Percentiles rank a stretch among this genome's conserved stretches.
phyloP scores from a whole-genome alignment of 2,797 vertebrate genomes.

The Rhinophrynus dorsalis region DNA sequence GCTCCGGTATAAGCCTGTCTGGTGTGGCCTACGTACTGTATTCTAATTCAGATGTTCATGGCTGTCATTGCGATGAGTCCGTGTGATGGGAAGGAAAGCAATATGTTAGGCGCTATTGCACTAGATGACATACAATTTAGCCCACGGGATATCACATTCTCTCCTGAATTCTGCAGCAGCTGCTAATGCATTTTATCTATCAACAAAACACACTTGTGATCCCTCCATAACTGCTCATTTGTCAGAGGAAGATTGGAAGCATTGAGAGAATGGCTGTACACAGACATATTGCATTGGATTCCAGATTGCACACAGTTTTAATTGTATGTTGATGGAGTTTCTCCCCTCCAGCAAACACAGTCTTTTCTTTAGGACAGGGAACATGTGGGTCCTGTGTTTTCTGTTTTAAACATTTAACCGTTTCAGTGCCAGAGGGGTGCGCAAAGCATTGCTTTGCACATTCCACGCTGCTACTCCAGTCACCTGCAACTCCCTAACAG shows the following conservation, averaged over 20 bases:
- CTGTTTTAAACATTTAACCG: too few relatives aligned
- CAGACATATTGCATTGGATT: slow-evolving; percentile 4
- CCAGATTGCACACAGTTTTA: slow-evolving; percentile 22
- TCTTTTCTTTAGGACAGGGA: background rate
- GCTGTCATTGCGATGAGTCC: background rate
- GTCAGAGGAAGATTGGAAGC: slow-evolving; percentile 14
- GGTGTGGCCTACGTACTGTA: background rate
- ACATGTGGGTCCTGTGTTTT: background rate
- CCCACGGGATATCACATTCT: slow-evolving; percentile 6
- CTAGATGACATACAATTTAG: background rate
- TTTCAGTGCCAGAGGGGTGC: too few relatives aligned
- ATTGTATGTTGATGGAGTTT: slow-evolving; percentile 28
- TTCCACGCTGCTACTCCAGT: too few relatives aligned
- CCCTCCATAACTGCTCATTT: slow-evolving; percentile 13
- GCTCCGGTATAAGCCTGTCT: background rate
- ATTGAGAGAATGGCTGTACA: background rate
- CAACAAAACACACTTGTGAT: background rate
- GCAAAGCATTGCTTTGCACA: too few relatives aligned
- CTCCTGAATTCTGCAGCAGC: slow-evolving; percentile 4
- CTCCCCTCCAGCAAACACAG: slow-evolving; percentile 5
- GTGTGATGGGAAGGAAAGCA: background rate
- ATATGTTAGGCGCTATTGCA: background rate
- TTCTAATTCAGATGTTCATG: background rate
- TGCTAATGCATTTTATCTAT: slow-evolving; percentile 23
- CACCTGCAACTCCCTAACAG: too few relatives aligned